These are phyloP conservation scores for Pleuronectes platessa DNA, from an alignment of 2,113 vertebrate genomes.

Conservation along the genomic window DNA sequence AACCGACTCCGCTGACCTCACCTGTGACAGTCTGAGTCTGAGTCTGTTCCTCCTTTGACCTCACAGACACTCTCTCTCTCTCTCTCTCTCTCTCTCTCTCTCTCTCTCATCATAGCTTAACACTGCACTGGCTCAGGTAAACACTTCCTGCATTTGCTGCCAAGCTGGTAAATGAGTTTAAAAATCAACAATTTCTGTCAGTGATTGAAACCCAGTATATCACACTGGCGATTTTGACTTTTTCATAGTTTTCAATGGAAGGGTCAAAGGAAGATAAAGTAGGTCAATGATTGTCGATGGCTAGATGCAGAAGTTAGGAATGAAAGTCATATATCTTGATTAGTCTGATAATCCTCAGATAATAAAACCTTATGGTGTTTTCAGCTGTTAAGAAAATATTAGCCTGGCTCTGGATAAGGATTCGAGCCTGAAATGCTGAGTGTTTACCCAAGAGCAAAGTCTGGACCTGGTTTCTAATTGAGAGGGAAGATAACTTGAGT, in stretches of 20 bases:
- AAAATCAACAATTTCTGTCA: constrained; percentile 35
- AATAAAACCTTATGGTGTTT: neutral
- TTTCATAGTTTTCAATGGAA: neutral
- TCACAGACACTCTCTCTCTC: neutral
- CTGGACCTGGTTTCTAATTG: neutral
- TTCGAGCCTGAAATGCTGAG: neutral
- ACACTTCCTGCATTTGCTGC: constrained; percentile 12
- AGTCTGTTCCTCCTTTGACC: constrained; percentile 17
- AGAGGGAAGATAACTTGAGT: neutral
- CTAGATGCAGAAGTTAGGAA: neutral
- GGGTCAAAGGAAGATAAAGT: neutral
- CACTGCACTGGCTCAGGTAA: neutral
- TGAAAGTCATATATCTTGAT: neutral
- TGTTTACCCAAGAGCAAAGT: constrained; percentile 19
- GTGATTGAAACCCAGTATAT: constrained; percentile 10
- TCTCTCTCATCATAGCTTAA: neutral
- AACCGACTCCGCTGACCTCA: neutral
- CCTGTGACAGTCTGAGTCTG: constrained; percentile 6
- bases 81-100: neutral
- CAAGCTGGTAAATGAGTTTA: constrained; percentile 10
- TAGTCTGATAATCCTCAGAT: neutral
- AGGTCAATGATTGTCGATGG: too few relatives aligned
- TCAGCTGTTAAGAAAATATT: neutral
- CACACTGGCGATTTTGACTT: neutral
- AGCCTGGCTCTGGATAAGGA: neutral